These are phyloP conservation scores for Archilochus colubris DNA, from an alignment of 2,113 vertebrate species.

Conservation along the genomic window DNA sequence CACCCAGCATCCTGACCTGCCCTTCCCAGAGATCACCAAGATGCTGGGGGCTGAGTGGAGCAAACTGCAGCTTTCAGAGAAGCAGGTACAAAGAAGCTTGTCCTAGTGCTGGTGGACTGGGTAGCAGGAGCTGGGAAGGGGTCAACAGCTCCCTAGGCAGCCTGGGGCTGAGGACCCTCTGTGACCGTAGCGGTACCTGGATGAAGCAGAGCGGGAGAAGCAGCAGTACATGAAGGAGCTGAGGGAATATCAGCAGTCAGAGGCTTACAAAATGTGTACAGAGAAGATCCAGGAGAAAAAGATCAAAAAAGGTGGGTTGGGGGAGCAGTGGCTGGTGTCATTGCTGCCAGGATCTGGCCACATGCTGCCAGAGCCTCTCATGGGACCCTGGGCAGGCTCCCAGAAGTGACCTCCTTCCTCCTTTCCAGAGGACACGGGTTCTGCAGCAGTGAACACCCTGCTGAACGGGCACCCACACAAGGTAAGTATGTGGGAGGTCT, in stretches of 20 bases:
- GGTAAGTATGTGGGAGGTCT: slow-evolving; percentile 23
- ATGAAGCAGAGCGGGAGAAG: slow-evolving; percentile 94
- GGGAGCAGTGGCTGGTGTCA: not conserved
- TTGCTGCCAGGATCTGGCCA: not conserved
- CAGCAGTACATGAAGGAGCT: slow-evolving; percentile 95
- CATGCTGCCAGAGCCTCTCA: fast-evolving
- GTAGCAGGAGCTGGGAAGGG: not conserved
- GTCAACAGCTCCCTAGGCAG: not conserved
- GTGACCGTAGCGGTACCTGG: slow-evolving; percentile 86
- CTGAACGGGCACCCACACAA: slow-evolving; percentile 76
- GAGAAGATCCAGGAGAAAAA: slow-evolving; percentile 96
- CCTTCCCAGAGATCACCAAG: slow-evolving; percentile 97
- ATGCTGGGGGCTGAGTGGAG: slow-evolving; percentile 96
- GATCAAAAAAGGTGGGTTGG: slow-evolving; percentile 88
- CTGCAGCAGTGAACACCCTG: slow-evolving; percentile 60
- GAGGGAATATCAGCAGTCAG: slow-evolving; percentile 94
- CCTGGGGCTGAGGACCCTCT: not conserved
- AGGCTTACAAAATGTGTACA: slow-evolving; percentile 91
- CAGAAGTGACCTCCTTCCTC: not conserved
- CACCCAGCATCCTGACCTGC: slow-evolving; percentile 89
- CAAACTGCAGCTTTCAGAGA: slow-evolving; percentile 87
- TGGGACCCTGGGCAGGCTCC: not conserved
- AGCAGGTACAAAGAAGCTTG: slow-evolving; percentile 77
- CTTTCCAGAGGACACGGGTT: slow-evolving; percentile 67
- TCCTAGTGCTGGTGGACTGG: not conserved